Evolutionary conservation across 2,888 invertebrate species (phyloP), one percentile per base, ranked within the genome.

Genomic region (Cerastoderma edule): DNA sequence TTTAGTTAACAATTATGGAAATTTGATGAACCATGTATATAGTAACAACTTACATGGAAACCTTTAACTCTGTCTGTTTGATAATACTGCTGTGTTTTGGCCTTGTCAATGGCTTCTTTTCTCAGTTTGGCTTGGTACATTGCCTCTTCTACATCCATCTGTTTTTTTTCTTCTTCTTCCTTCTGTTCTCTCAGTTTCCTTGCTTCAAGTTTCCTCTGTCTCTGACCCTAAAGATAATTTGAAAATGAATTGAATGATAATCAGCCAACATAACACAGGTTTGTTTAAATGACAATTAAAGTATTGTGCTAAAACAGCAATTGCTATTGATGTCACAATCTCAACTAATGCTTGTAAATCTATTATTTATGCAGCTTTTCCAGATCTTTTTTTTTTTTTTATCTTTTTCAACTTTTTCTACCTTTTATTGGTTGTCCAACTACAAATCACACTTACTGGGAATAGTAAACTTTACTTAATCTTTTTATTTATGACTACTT

Each of bases 1-100:
- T n/a, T n/a, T n/a, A n/a, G n/a, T n/a, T n/a, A n/a, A n/a, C n/a
- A n/a, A n/a, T n/a, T n/a, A n/a, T n/a, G n/a, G n/a, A n/a, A n/a
- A n/a, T n/a, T n/a, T n/a, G n/a, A n/a, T n/a, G n/a, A n/a, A n/a
- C n/a, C n/a, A n/a, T n/a, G n/a, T n/a, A n/a, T n/a, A n/a, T n/a
- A n/a, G n/a, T n/a, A n/a, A n/a, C 5, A 22, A 85, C 91, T 89
- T 83, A 93, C 93, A 88, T 93, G 93, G 85, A 93, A 92, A 46
- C 85, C 85, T 83, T 92, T 93, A 56, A 93, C 91, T 69, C 93
- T 80, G 78, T 93, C 93, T 64, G 93, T 93, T 80, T 93, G 92
- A 69, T 92, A 93, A 80, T 92, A 93, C 84, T 92, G 92, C 72
- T 90, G 90, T 39, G 91, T 90, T 79, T 93, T 93, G 13, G 93